These are phyloP conservation scores for Tapera naevia DNA, from an alignment of 2,797 vertebrate genomes.

Conservation along the genomic window DNA sequence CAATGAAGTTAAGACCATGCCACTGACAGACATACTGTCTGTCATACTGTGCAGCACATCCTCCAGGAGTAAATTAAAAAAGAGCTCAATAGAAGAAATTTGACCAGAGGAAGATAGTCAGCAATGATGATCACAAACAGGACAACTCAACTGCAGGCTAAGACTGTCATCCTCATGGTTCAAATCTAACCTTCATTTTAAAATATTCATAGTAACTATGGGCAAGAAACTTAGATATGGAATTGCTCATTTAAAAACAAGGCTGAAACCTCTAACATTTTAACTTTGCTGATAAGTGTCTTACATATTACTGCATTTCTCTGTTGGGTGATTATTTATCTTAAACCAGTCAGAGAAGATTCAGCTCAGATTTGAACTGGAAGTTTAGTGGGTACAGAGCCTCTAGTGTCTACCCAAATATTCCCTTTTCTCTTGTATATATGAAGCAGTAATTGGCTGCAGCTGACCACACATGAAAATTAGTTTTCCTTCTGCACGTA, in stretches of 20 bases:
- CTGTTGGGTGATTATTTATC: not conserved
- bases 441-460: not conserved
- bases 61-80: not conserved
- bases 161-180: not conserved
- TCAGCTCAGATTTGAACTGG: not conserved
- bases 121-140: not conserved
- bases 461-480: not conserved
- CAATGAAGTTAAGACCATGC: not conserved
- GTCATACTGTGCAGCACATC: not conserved
- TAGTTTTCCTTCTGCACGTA: not conserved
- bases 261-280: not conserved
- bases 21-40: not conserved
- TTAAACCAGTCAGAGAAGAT: not conserved
- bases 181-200: not conserved
- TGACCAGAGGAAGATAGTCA: not conserved
- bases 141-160: not conserved
- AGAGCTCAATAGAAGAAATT: not conserved
- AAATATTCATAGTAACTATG: not conserved
- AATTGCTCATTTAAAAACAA: not conserved
- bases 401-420: not conserved
- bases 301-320: not conserved
- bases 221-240: not conserved
- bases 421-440: not conserved
- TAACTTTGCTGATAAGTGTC: not conserved
- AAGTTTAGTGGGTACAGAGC: not conserved